phyloP scores from a whole-genome alignment of 1,140 invertebrate genomes.

The Theocolax elegans region DNA sequence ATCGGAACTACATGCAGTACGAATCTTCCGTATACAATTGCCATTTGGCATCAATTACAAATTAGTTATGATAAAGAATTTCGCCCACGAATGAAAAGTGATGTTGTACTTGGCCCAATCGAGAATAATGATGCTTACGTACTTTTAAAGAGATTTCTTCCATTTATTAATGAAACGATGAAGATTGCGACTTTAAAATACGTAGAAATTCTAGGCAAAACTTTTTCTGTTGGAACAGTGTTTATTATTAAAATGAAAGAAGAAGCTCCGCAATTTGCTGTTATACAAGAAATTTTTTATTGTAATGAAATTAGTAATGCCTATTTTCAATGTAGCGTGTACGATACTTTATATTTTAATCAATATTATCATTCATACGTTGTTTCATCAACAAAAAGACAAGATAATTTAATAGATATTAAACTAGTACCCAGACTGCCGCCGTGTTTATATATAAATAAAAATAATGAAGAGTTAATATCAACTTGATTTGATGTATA shows the following conservation, averaged over 20 bases:
- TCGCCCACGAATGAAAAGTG: not conserved
- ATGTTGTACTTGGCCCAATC: not conserved
- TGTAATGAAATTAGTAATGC: slow-evolving; percentile 19
- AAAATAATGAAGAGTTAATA: too few species aligned
- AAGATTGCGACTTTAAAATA: slow-evolving; percentile 4
- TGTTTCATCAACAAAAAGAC: too few species aligned
- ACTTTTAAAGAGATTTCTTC: not conserved
- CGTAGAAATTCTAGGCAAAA: slow-evolving; percentile 28
- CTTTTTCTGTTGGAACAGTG: slow-evolving; percentile 16
- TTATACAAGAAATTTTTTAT: slow-evolving; percentile 18
- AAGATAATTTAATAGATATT: too few species aligned
- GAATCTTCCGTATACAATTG: not conserved
- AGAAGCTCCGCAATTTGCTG: slow-evolving; percentile 2
- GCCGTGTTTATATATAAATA: too few species aligned
- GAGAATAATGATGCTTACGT: not conserved
- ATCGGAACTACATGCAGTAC: not conserved
- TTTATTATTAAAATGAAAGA: not conserved
- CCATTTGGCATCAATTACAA: not conserved
- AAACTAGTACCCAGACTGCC: too few species aligned
- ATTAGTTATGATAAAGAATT: not conserved
- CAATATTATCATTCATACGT: too few species aligned
- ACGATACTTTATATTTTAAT: slow-evolving; percentile 9
- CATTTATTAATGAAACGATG: not conserved
- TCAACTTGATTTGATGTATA: too few species aligned
- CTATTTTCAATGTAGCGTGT: slow-evolving; percentile 7